Evolutionary conservation across 1,140 invertebrate genomes (phyloP).

Genomic region (Penaeus indicus): DNA sequence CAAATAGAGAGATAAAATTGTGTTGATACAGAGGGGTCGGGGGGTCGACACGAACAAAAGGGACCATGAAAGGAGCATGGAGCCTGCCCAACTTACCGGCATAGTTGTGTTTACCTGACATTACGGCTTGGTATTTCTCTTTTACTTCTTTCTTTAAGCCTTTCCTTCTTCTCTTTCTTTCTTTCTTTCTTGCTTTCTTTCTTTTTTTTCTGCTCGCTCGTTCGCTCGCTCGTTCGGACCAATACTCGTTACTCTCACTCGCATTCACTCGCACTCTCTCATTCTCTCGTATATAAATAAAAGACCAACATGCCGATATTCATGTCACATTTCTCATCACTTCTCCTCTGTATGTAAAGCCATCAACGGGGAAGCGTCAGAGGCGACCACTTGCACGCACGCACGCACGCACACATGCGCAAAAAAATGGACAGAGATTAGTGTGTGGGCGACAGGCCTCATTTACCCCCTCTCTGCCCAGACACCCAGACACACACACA

Average conservation of each 20-base stretch:
- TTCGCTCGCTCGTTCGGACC: too few species aligned
- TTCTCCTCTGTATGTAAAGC: too few species aligned
- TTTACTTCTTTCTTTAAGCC: not conserved
- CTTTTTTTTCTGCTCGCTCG: too few species aligned
- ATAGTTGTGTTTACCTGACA: conserved; percentile 53
- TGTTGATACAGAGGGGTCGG: not conserved
- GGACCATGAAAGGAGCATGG: conserved; percentile 38
- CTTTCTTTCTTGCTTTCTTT: not conserved
- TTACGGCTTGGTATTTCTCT: conserved; percentile 33
- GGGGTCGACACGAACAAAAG: not conserved
- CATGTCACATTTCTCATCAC: too few species aligned
- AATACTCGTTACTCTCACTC: too few species aligned
- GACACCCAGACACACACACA: too few species aligned
- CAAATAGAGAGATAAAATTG: conserved; percentile 17
- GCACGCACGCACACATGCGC: conserved; percentile 36
- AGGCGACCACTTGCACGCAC: conserved; percentile 34
- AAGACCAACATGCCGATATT: too few species aligned
- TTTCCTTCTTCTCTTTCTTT: conserved; percentile 1
- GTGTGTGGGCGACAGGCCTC: too few species aligned
- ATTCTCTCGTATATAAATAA: too few species aligned
- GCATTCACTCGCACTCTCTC: too few species aligned
- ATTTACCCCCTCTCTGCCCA: too few species aligned
- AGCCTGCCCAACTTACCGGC: conserved; percentile 37
- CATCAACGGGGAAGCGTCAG: not conserved
- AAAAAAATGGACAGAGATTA: not conserved